These are phyloP conservation scores for Pyrocephalus nanus DNA, from an alignment of 2,797 vertebrate genomes.

Conservation along the genomic window DNA sequence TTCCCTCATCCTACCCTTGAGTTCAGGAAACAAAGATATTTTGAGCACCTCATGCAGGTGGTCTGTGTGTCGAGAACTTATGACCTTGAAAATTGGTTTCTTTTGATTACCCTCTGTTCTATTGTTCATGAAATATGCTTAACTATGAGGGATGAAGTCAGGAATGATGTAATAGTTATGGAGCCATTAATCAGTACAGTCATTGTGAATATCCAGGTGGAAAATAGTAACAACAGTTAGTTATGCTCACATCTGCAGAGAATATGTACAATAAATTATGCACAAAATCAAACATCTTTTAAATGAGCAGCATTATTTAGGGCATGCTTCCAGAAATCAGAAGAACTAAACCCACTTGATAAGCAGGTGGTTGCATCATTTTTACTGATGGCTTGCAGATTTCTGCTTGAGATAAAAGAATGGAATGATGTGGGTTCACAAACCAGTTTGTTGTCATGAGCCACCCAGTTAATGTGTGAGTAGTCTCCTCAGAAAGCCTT, in stretches of 20 bases:
- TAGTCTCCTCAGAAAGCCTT: not conserved
- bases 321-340: not conserved
- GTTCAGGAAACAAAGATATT: not conserved
- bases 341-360: not conserved
- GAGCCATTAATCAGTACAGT: conserved; percentile 28
- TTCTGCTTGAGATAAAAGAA: not conserved
- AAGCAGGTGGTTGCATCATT: conserved; percentile 46
- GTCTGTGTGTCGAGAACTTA: not conserved
- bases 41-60: not conserved
- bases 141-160: not conserved
- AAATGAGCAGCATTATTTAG: not conserved
- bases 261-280: conserved; percentile 1
- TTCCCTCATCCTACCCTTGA: not conserved
- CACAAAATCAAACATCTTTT: conserved; percentile 15
- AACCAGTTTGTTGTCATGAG: not conserved
- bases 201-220: conserved; percentile 46
- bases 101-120: not conserved
- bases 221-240: conserved; percentile 19
- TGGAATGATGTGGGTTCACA: not conserved
- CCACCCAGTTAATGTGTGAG: not conserved
- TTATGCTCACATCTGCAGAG: conserved; percentile 36
- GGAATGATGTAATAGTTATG: conserved; percentile 37
- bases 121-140: conserved; percentile 16
- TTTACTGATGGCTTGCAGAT: conserved; percentile 33
- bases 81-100: not conserved